Base-by-base conservation (phyloP, 2,113 vertebrate genomes). In the Rhinolophus ferrumequinum region DNA sequence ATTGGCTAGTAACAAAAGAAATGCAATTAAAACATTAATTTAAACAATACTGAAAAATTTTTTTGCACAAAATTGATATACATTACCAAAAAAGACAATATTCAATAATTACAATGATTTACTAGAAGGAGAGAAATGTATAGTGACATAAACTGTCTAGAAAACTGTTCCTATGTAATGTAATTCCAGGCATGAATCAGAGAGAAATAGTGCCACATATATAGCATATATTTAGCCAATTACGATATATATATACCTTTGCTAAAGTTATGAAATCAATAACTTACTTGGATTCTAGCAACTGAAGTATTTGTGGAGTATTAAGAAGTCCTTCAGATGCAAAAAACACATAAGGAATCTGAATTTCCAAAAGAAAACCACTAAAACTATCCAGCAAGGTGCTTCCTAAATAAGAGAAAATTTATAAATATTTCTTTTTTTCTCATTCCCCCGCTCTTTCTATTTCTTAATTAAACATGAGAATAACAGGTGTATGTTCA, bases 221-320 rank as follows among this genome's bases (percentile, higher is more conserved):
- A 69, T 2, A 87, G 56, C 8, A 87, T 47, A 41, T 91, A 94
- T 64, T 80, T 88, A 64, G 21, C n/a, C 62, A 50, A 80, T 67
- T 35, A 18, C 7, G 52, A 87, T 35, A 89, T n/a, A 50, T 86
- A 76, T 62, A 26, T 60, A 85, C 3, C 26, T 92, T 86, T 72
- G 41, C 21, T 88, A 79, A 91, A 77, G 38, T 96, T 97, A 89
- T 70, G 11, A 94, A 70, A 76, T 75, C 47, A 91, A 15, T 93
- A 64, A 97, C 98, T 99, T 98, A 99, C 99, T 97, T 98, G 64
- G 99, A 99, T 98, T 99, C 99, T 10, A 99, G 98, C 33, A 98
- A 98, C 93, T 99, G 99, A 94, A 99, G 99, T 95, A 99, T 98
- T 94, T 98, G 97, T 38, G 99, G 98, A 95, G 91, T 97, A 94